Percentiles rank a stretch among this genome's conserved stretches.
Conservation (phyloP, 1,140 invertebrate species). For the Caenorhabditis elegans region WBcel235 BX284602.5:7473001-7473500, state of each 20-base stretch:
- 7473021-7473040: neutral
- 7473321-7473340: slow-evolving; percentile 31
- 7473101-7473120: neutral
- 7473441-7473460: slow-evolving; percentile 10
- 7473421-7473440: neutral
- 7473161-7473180: slow-evolving; percentile 10
- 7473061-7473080: neutral
- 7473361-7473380: slow-evolving; percentile 9
- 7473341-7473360: slow-evolving; percentile 40
- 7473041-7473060: neutral
- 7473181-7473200: slow-evolving; percentile 36
- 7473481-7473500: slow-evolving; percentile 2
- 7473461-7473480: neutral
- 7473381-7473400: slow-evolving; percentile 21
- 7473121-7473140: neutral
- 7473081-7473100: neutral
- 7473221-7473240: slow-evolving; percentile 30
- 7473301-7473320: slow-evolving; percentile 22
- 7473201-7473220: neutral
- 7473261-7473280: too few relatives aligned
- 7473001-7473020: too few relatives aligned
- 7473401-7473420: neutral
- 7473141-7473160: neutral
- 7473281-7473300: slow-evolving; percentile 15
- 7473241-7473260: slow-evolving; percentile 24